phyloP scores from a whole-genome alignment of 1,140 invertebrate genomes.

The Drosophila elegans region DNA sequence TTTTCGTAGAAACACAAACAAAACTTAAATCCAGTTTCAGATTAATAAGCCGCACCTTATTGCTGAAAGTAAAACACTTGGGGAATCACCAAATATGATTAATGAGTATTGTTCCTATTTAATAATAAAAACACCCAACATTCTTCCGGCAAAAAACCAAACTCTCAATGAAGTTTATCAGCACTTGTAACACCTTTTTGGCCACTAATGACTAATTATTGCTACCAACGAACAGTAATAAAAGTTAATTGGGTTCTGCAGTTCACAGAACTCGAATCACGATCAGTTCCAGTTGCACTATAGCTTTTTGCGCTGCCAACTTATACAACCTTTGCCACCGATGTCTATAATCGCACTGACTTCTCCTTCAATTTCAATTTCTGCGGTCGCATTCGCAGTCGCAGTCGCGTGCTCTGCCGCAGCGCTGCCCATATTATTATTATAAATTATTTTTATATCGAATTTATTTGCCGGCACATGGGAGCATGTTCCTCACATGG shows the following conservation, averaged over 20 bases:
- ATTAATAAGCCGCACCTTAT: too few species aligned
- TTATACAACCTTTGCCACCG: constrained; percentile 48
- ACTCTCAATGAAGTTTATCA: not conserved
- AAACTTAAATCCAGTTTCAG: not conserved
- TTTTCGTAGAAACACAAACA: too few species aligned
- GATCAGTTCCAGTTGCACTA: not conserved
- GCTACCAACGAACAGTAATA: constrained; percentile 2
- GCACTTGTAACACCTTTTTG: not conserved
- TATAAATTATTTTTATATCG: constrained; percentile 15
- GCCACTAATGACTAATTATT: not conserved
- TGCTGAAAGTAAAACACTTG: too few species aligned
- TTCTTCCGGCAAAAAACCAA: not conserved
- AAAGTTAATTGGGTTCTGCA: constrained; percentile 6
- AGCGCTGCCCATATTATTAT: constrained; percentile 1
- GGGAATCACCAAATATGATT: not conserved
- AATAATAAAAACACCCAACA: not conserved
- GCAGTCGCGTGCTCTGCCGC: not conserved
- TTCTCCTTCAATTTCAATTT: not conserved
- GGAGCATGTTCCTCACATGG: not conserved
- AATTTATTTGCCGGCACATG: constrained; percentile 7
- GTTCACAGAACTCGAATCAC: not conserved
- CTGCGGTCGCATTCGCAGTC: not conserved
- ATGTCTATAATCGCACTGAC: constrained; percentile 52
- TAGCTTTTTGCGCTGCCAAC: not conserved
- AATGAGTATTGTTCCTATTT: not conserved